phyloP scores from a whole-genome alignment of 2,113 vertebrate species.

The Lophotis ruficrista region DNA sequence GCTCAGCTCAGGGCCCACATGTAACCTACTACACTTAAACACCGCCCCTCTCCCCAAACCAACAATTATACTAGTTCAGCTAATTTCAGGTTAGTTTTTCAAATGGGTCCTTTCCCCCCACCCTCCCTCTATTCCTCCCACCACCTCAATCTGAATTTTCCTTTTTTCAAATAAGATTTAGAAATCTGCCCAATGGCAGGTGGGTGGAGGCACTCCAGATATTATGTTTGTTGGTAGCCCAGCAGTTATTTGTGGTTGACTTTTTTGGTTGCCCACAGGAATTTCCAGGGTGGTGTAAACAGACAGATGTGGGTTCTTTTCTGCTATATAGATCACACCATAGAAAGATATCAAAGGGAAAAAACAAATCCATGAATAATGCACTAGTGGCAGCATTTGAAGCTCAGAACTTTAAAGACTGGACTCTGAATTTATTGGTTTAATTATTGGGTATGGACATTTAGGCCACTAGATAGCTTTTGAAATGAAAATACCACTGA shows the following conservation, averaged over 20 bases:
- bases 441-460: neutral
- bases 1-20: neutral
- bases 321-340: conserved; percentile 48
- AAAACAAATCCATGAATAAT: conserved; percentile 47
- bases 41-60: neutral
- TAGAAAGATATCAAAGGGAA: conserved; percentile 44
- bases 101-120: neutral
- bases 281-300: conserved; percentile 63
- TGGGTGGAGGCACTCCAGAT: conserved; percentile 46
- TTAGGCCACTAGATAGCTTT: neutral
- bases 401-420: conserved; percentile 38
- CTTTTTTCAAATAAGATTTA: neutral
- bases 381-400: conserved; percentile 7
- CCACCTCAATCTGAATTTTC: neutral
- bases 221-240: conserved; percentile 35
- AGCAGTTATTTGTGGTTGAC: conserved; percentile 48
- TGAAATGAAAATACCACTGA: conserved; percentile 2
- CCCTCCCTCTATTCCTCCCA: neutral
- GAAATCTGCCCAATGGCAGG: conserved; percentile 22
- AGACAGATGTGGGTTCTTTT: conserved; percentile 50
- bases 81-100: conserved; percentile 14
- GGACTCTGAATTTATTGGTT: conserved; percentile 16
- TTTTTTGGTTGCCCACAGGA: conserved; percentile 56
- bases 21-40: neutral
- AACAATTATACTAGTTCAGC: neutral